These are phyloP conservation scores for Zele albiditarsus DNA, from an alignment of 2,888 invertebrate genomes.

Conservation along the genomic window DNA sequence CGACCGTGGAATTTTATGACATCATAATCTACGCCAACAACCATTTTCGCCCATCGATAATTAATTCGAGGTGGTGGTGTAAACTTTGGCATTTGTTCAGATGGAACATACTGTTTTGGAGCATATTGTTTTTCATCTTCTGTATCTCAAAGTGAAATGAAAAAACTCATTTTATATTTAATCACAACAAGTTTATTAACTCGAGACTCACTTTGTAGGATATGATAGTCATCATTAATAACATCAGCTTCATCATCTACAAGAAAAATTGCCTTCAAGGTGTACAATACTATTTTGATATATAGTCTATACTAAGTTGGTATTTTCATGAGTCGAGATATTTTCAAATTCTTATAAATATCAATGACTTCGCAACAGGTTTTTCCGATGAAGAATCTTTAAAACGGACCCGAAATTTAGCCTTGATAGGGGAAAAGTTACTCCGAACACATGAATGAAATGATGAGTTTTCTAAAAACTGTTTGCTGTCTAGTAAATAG, in stretches of 20 bases:
- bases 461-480: too few relatives aligned
- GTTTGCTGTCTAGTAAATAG: too few relatives aligned
- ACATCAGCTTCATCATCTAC: neutral
- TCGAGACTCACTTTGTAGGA: neutral
- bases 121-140: neutral
- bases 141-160: neutral
- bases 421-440: too few relatives aligned
- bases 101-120: too few relatives aligned
- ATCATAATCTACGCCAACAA: constrained; percentile 34
- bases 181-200: neutral
- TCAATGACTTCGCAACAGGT: too few relatives aligned
- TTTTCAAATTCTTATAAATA: too few relatives aligned
- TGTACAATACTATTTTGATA: neutral
- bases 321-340: too few relatives aligned
- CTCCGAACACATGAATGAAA: too few relatives aligned
- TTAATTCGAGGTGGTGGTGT: neutral
- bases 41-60: constrained; percentile 23
- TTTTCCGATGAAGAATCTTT: too few relatives aligned
- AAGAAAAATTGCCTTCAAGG: neutral
- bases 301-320: too few relatives aligned
- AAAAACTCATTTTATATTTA: neutral
- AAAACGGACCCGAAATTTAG: too few relatives aligned
- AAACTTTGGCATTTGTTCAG: neutral
- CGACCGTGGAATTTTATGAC: constrained; percentile 28
- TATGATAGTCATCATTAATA: neutral